Evolutionary conservation across 2,113 vertebrate genomes (phyloP).

Genomic region (Solea senegalensis): DNA sequence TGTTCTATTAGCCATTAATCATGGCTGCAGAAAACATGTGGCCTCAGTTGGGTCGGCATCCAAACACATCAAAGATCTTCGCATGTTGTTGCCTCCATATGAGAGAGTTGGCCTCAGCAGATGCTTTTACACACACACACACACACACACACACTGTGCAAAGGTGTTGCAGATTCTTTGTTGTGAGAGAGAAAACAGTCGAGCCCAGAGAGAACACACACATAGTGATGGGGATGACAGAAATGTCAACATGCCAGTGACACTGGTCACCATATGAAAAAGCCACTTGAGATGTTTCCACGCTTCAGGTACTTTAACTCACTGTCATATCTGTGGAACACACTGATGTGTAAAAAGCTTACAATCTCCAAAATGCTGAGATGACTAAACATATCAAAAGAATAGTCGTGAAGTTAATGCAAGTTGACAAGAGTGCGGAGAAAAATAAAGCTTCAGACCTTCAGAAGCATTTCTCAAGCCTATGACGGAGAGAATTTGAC

Average conservation of each 20-base stretch:
- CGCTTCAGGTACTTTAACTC: slow-evolving; percentile 8
- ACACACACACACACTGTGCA: slow-evolving; percentile 6
- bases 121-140: slow-evolving; percentile 19
- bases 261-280: slow-evolving; percentile 63
- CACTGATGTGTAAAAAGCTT: background rate
- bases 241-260: slow-evolving; percentile 42
- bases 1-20: slow-evolving; percentile 51
- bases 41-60: slow-evolving; percentile 49
- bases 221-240: slow-evolving; percentile 18
- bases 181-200: background rate
- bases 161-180: background rate
- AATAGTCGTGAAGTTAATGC: no score
- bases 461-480: no score
- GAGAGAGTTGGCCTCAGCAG: slow-evolving; percentile 49
- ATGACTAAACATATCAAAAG: no score
- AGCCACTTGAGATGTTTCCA: slow-evolving; percentile 10
- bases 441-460: no score
- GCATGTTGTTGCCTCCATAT: slow-evolving; percentile 64
- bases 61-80: slow-evolving; percentile 69
- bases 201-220: background rate
- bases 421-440: no score
- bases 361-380: background rate
- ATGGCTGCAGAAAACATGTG: slow-evolving; percentile 63
- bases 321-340: slow-evolving; percentile 27
- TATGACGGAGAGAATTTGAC: no score